Conservation (phyloP, 2,113 vertebrate genomes). For the Hemichromis elongatus region DNA sequence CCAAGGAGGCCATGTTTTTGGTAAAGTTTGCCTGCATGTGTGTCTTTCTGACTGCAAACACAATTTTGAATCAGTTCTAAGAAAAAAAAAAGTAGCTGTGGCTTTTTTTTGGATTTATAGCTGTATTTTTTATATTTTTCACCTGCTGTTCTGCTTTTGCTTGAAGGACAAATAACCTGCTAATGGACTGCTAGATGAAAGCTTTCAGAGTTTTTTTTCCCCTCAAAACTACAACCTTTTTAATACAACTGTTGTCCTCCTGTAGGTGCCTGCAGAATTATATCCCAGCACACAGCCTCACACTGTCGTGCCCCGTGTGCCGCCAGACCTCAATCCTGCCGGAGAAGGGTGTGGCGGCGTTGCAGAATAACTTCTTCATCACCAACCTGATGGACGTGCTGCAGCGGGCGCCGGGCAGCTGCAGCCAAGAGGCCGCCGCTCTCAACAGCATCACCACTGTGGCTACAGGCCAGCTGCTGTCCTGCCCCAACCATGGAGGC, state of each 20-base stretch:
- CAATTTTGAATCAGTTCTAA: not conserved
- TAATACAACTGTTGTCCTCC: not conserved
- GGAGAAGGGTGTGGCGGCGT: slow-evolving; percentile 94
- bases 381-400: slow-evolving; percentile 99
- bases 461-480: slow-evolving; percentile 85
- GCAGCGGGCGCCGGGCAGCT: slow-evolving; percentile 82
- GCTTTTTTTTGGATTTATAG: not conserved
- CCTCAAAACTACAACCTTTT: not conserved
- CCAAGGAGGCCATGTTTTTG: not conserved
- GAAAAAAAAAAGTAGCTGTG: not conserved
- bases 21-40: not conserved
- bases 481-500: slow-evolving; percentile 94
- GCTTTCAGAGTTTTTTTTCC: not conserved
- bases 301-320: slow-evolving; percentile 94
- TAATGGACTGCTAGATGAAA: not conserved
- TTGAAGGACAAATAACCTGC: not conserved
- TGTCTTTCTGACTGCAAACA: not conserved
- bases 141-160: not conserved
- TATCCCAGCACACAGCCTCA: slow-evolving; percentile 93
- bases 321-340: slow-evolving; percentile 97
- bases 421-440: slow-evolving; percentile 80
- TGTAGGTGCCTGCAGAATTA: slow-evolving; percentile 95
- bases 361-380: slow-evolving; percentile 99
- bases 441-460: slow-evolving; percentile 83
- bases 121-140: not conserved